Conservation (phyloP, 2,113 vertebrate species). For the Tetraodon nigroviridis region DNA sequence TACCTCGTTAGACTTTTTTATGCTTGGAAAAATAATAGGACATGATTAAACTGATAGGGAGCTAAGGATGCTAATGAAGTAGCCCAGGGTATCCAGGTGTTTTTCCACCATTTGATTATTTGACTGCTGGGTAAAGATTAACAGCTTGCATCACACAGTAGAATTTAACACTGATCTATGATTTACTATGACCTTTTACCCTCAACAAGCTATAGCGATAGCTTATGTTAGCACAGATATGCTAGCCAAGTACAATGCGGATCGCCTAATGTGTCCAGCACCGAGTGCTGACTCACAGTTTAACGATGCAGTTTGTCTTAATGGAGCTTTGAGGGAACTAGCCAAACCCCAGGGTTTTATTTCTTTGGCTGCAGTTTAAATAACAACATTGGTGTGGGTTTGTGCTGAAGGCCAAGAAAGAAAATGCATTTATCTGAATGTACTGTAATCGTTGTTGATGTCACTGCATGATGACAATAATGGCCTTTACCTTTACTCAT, state of each 20-base stretch:
- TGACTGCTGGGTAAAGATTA: constrained; percentile 14
- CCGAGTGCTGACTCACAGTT: constrained; percentile 45
- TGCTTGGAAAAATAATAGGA: constrained; percentile 38
- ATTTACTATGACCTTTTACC: constrained; percentile 45
- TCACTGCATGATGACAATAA: no score
- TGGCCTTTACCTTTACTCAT: no score
- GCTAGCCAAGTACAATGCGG: constrained; percentile 27
- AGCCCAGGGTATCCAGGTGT: background rate
- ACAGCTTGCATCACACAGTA: no score
- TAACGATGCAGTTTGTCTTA: constrained; percentile 10
- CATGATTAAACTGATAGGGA: constrained; percentile 11
- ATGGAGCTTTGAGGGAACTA: background rate
- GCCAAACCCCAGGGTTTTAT: background rate
- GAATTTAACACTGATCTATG: constrained; percentile 6
- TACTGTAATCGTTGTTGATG: background rate
- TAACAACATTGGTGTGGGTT: background rate
- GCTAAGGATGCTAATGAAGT: constrained; percentile 36
- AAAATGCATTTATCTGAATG: background rate
- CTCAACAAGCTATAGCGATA: constrained; percentile 41
- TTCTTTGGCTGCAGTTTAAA: constrained; percentile 10
- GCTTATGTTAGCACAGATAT: constrained; percentile 54
- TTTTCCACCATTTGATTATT: no score
- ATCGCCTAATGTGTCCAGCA: constrained; percentile 16
- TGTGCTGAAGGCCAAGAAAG: background rate
- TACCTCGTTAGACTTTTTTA: constrained; percentile 25